These are phyloP conservation scores for Monopterus albus DNA, from an alignment of 2,113 vertebrate genomes.

Conservation along the genomic window DNA sequence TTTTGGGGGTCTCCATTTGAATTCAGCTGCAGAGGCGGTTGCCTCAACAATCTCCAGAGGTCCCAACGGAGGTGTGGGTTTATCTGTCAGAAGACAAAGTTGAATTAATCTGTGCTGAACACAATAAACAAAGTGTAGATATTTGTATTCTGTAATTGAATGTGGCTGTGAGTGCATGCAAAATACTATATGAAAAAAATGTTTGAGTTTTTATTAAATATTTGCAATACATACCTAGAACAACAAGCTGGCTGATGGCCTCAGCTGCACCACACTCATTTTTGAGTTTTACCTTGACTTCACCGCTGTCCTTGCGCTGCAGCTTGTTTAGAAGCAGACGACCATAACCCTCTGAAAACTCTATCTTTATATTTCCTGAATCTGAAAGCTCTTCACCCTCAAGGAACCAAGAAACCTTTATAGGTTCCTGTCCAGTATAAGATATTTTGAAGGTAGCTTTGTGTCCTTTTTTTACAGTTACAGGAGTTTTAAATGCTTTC, in stretches of 20 bases:
- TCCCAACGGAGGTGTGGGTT: slow-evolving; percentile 88
- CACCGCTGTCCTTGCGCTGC: slow-evolving; percentile 86
- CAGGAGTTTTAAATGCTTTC: slow-evolving; percentile 78
- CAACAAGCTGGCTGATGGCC: slow-evolving; percentile 80
- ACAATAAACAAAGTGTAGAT: too few species aligned
- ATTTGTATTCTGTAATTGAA: too few species aligned
- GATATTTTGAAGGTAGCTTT: slow-evolving; percentile 82
- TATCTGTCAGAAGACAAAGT: slow-evolving; percentile 75
- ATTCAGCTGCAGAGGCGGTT: slow-evolving; percentile 74
- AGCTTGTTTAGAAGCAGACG: slow-evolving; percentile 83
- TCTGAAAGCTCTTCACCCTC: slow-evolving; percentile 84
- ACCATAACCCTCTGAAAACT: slow-evolving; percentile 73
- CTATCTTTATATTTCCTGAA: slow-evolving; percentile 78
- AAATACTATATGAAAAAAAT: background rate
- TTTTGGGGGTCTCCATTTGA: slow-evolving; percentile 87
- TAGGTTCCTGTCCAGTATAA: slow-evolving; percentile 84
- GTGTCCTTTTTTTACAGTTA: slow-evolving; percentile 86
- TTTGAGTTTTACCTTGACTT: slow-evolving; percentile 88
- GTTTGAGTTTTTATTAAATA: background rate
- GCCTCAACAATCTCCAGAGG: slow-evolving; percentile 86
- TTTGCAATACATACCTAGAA: slow-evolving; percentile 83
- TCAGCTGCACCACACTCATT: slow-evolving; percentile 86
- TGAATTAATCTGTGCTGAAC: background rate
- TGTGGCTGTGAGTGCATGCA: background rate
- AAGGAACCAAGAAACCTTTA: slow-evolving; percentile 86